Evolutionary conservation across 1,140 invertebrate species (phyloP).

Genomic region (Pogonus chalceus): DNA sequence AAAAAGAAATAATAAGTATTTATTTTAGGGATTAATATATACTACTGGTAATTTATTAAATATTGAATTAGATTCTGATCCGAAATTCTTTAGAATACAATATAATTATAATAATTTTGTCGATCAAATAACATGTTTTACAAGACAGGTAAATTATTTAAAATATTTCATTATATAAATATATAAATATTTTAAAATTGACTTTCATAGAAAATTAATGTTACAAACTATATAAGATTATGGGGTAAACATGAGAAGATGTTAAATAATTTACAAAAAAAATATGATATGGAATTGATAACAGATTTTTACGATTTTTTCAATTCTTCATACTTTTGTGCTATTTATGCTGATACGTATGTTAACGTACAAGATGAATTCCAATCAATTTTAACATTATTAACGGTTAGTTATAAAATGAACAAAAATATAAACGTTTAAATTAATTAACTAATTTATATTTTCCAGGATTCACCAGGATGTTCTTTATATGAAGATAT

Average conservation of each 20-base stretch:
- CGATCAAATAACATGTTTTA: slow-evolving; percentile 41
- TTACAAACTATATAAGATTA: slow-evolving; percentile 40
- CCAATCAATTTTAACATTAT: slow-evolving; percentile 26
- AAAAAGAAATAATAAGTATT: background rate
- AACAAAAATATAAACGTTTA: slow-evolving; percentile 19
- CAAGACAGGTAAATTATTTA: slow-evolving; percentile 29
- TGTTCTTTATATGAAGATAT: background rate
- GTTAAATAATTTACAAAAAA: slow-evolving; percentile 45
- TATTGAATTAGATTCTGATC: slow-evolving; percentile 33
- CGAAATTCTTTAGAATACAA: slow-evolving; percentile 41
- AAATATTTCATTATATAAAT: slow-evolving; percentile 5
- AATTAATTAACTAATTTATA: slow-evolving; percentile 5
- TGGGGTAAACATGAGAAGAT: slow-evolving; percentile 53
- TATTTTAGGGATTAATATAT: slow-evolving; percentile 7
- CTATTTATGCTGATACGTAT: slow-evolving; percentile 49
- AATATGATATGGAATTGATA: slow-evolving; percentile 43
- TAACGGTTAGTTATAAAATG: slow-evolving; percentile 34
- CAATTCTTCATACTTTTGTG: slow-evolving; percentile 47
- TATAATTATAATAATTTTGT: slow-evolving; percentile 39
- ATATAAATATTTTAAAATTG: background rate
- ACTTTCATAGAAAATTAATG: slow-evolving; percentile 36
- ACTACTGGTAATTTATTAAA: slow-evolving; percentile 29
- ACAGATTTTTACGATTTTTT: slow-evolving; percentile 51
- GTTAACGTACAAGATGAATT: slow-evolving; percentile 34
- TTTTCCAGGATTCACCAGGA: background rate